phyloP scores from a whole-genome alignment of 2,888 invertebrate species.

The Griposia aprilina region DNA sequence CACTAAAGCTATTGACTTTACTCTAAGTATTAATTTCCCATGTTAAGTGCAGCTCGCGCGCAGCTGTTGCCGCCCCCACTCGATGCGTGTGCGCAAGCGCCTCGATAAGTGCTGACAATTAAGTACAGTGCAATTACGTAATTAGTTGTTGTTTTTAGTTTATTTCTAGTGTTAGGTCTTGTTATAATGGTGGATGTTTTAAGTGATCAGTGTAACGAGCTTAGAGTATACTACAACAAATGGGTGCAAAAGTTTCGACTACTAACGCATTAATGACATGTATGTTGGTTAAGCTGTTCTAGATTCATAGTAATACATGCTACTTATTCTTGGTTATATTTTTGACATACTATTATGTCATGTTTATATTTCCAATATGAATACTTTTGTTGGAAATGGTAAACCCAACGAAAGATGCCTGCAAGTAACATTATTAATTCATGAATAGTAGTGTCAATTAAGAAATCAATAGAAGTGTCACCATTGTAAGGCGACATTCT shows the following conservation, averaged over 20 bases:
- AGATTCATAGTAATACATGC: background rate
- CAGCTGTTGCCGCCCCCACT: conserved; percentile 69
- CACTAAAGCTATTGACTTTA: conserved; percentile 50
- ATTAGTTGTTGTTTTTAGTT: conserved; percentile 49
- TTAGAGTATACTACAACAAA: background rate
- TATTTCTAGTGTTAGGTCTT: conserved; percentile 28
- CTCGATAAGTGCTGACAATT: conserved; percentile 76
- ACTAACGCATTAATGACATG: background rate
- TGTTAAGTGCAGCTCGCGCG: conserved; percentile 51
- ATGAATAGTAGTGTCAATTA: background rate
- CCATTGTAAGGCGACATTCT: background rate
- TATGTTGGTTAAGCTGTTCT: background rate
- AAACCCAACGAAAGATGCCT: background rate
- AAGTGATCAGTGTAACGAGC: background rate
- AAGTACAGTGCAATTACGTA: conserved; percentile 65
- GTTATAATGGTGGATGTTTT: background rate
- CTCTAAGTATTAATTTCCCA: conserved; percentile 56
- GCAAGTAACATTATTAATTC: background rate
- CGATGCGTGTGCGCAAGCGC: conserved; percentile 62
- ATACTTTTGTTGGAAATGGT: background rate
- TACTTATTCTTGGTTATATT: background rate
- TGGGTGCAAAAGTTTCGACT: no score
- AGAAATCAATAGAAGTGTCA: background rate
- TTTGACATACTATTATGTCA: background rate
- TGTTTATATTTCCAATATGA: conserved; percentile 7